Evolutionary conservation across 53 echinoderm and acorn worm genomes (phyloP), one percentile per base, ranked within the genome.

Genomic region (Arbacia lixula): DNA sequence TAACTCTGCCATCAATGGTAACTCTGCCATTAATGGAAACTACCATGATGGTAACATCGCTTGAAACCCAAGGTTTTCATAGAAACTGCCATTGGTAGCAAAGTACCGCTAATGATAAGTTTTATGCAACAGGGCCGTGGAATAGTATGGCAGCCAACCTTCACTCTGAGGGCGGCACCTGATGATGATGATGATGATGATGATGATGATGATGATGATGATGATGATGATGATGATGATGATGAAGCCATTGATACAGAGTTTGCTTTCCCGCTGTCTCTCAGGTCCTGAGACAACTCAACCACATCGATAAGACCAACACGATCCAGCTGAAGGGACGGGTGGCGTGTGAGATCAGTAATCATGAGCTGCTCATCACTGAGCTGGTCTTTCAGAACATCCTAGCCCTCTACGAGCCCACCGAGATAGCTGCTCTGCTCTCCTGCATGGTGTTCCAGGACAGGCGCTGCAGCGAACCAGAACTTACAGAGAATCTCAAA

Each of bases 391-490:
- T 98, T 80, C 90, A 92, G 83, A 92, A 94, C 74, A 72, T 94
- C 29, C 90, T 98, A 33, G 88, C 94, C 6, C 84, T 85, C 9
- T 76, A 94, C 49, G 83, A 86, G 8, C 86, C 94, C 0, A 68
- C 60, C n/a, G 98, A 98, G 81, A 98, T 98, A 19, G 94, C 94
- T 27, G 92, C 98, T 25, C 71, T 98, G 27, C 82, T 98, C 37
- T 94, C 98, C 17, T 98, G 98, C 46, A 94, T 92, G 94, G 98
- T 98, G 21, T 98, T 98, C 71, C 98, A 98, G 73, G 94, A 98
- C 69, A 98, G 80, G 51, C 72, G 92, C 27, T 92, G 98, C 61
- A 89, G 86, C 49, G 92, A 94, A 39, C 98, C 98, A 12, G 88
- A 94, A 43, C 86, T 98, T 5, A 94, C 94, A 0, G 87, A 92